Evolutionary conservation across 1,140 invertebrate genomes (phyloP).

Genomic region (Euglossa dilemma): DNA sequence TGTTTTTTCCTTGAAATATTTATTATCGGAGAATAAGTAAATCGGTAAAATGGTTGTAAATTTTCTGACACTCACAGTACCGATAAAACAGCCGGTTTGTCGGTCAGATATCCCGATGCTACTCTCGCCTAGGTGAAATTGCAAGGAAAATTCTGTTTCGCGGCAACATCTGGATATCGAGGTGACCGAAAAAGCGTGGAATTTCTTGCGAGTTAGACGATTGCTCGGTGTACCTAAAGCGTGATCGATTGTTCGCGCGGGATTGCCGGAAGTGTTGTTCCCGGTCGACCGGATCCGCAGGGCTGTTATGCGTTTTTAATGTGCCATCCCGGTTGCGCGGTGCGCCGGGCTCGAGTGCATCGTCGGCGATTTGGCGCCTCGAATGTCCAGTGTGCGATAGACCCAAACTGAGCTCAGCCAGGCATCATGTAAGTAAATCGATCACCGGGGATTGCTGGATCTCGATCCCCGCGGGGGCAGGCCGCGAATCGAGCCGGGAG

Average conservation of each 20-base stretch:
- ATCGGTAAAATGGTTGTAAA: too few species aligned
- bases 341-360: conserved; percentile 12
- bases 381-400: conserved; percentile 81
- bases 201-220: not conserved
- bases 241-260: not conserved
- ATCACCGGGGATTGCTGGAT: conserved; percentile 30
- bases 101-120: too few species aligned
- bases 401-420: conserved; percentile 80
- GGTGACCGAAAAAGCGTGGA: too few species aligned
- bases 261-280: not conserved
- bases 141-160: too few species aligned
- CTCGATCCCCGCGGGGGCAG: not conserved
- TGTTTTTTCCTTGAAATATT: too few species aligned
- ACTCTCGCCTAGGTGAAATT: too few species aligned
- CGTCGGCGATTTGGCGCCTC: conserved; percentile 27
- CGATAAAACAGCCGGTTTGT: too few species aligned
- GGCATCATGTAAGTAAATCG: conserved; percentile 77
- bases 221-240: not conserved
- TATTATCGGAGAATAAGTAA: too few species aligned
- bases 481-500: not conserved
- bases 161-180: too few species aligned
- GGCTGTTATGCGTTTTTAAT: conserved; percentile 31
- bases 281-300: not conserved
- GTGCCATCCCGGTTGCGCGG: conserved; percentile 6
- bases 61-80: too few species aligned